Percentiles rank a stretch among this genome's conserved stretches.
These are phyloP conservation scores for Lomographa bimaculata DNA, from an alignment of 2,888 invertebrate genomes.

Conservation along the genomic window DNA sequence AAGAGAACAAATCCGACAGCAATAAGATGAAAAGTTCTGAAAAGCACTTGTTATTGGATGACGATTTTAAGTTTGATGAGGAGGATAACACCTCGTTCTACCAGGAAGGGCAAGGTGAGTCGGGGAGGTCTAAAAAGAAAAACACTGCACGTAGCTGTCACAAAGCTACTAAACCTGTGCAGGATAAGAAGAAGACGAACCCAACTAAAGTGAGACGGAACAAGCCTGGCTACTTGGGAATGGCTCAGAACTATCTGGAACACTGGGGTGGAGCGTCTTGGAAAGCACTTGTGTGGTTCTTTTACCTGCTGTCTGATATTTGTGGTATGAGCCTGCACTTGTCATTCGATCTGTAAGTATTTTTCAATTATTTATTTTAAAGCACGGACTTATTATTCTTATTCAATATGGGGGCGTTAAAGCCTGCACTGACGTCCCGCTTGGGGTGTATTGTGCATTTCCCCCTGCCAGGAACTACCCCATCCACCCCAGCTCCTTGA, in stretches of 20 bases:
- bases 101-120: slow-evolving; percentile 63
- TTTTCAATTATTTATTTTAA: slow-evolving; percentile 3
- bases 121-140: slow-evolving; percentile 68
- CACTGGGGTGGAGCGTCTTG: slow-evolving; percentile 84
- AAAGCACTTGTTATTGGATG: slow-evolving; percentile 50
- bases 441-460: too few relatives aligned
- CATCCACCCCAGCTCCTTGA: too few relatives aligned
- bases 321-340: slow-evolving; percentile 90
- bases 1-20: slow-evolving; percentile 61
- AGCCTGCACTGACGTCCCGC: too few relatives aligned
- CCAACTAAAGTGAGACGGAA: slow-evolving; percentile 66
- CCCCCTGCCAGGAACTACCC: too few relatives aligned
- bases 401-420: too few relatives aligned
- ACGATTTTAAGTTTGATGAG: slow-evolving; percentile 59
- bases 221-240: slow-evolving; percentile 71
- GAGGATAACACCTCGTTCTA: slow-evolving; percentile 64
- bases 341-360: slow-evolving; percentile 88
- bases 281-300: slow-evolving; percentile 89
- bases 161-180: slow-evolving; percentile 59
- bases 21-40: slow-evolving; percentile 55
- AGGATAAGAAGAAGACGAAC: slow-evolving; percentile 75
- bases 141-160: slow-evolving; percentile 71
- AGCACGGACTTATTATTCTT: too few relatives aligned
- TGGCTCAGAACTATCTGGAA: slow-evolving; percentile 72
- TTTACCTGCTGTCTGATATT: slow-evolving; percentile 91